Evolutionary conservation across 2,797 vertebrate species (phyloP), one percentile per base, ranked within the genome.

Genomic region (Lepilemur septentrionalis): DNA sequence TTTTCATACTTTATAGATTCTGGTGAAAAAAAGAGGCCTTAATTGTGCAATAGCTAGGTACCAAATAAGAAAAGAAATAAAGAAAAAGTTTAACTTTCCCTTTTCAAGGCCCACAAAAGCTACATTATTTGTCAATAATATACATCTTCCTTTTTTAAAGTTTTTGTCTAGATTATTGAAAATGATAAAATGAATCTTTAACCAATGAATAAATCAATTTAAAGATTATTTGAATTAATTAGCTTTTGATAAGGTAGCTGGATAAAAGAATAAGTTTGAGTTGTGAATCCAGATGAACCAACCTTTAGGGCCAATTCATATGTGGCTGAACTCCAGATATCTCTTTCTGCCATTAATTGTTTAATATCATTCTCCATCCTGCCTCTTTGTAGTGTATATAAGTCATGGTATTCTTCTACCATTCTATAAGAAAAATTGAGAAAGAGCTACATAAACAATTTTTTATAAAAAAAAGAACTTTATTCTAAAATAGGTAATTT

Each of bases 261-360:
- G 43, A 46, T 63, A 76, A 38, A 72, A 88, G 83, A 65, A 32
- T 15, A 72, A 89, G 50, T 22, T 7, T 59, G 48, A 50, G 55
- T 17, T 25, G 28, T 75, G 28, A 73, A 11, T 63, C n/a, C 80
- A 94, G 43, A 69, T 43, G 30, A 78, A 96, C 81, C 43, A 96
- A 99, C 99, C 99, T 99, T 99, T n/a, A 99, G 95, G 18, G 99
- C 99, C 32, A 99, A 97, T 78, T 98, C 98, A 89, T 99, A 98
- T 0, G 98, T 98, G 75, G 98, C 97, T 92, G 98, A 97, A 93
- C 97, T 99, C 99, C 99, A 99, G 72, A 98, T 76, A 86, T 99
- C 99, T 95, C 98, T 99, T 93, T 99, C 99, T 65, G 98, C 90
- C 0, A 98, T 98, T 94, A 99, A 97, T n/a, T 98, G 96, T 38